Evolutionary conservation across 2,888 invertebrate genomes (phyloP).

Genomic region (Metalampra italica): DNA sequence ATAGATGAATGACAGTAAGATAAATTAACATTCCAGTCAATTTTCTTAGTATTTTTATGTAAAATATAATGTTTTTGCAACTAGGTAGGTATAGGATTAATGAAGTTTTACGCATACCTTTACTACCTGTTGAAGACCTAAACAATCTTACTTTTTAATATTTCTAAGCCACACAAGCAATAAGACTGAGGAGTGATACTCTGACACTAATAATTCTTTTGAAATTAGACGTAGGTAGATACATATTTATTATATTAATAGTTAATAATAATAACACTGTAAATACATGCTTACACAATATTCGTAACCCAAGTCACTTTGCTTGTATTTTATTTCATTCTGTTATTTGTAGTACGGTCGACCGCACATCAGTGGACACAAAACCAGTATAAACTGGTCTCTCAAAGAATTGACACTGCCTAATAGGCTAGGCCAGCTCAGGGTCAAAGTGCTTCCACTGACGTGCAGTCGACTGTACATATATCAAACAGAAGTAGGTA

Average conservation of each 20-base stretch:
- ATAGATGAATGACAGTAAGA: not conserved
- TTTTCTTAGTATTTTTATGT: not conserved
- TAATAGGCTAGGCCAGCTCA: no score
- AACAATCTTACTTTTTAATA: not conserved
- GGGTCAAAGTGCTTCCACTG: no score
- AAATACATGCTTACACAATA: conserved; percentile 9
- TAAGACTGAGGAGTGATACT: conserved; percentile 58
- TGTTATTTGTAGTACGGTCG: not conserved
- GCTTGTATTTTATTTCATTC: conserved; percentile 9
- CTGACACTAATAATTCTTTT: conserved; percentile 33
- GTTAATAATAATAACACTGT: conserved; percentile 7
- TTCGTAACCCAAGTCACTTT: conserved; percentile 11
- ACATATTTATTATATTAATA: conserved; percentile 14
- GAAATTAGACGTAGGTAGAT: conserved; percentile 21
- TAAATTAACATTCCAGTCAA: conserved; percentile 1
- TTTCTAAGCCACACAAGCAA: conserved; percentile 30
- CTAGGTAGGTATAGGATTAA: not conserved
- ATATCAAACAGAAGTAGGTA: no score
- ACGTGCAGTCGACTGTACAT: no score
- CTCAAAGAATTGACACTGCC: no score
- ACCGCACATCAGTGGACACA: no score
- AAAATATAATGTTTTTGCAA: not conserved
- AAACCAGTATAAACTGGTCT: no score
- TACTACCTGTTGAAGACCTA: not conserved
- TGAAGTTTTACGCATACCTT: no score